Percentiles rank a stretch among this genome's conserved stretches.
Conservation (phyloP, 2,888 invertebrate species). For the Liodrosophila aerea region DNA sequence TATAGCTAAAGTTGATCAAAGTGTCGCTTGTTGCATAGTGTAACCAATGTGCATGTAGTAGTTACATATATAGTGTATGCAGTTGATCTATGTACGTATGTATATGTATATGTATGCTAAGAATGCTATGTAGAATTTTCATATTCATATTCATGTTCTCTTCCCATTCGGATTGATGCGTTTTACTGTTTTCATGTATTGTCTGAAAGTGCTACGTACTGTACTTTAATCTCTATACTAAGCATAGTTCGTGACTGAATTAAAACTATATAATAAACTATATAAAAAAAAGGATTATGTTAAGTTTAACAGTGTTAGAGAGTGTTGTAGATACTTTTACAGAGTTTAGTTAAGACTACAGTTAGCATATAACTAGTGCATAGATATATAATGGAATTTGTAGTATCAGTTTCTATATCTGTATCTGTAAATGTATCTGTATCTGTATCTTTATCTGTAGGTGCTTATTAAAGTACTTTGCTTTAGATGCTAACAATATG, state of each 20-base stretch:
- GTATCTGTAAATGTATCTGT: constrained; percentile 6
- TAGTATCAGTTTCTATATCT: constrained; percentile 9
- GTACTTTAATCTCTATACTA: constrained; percentile 54
- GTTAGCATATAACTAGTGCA: constrained; percentile 67
- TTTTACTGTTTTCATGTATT: constrained; percentile 55
- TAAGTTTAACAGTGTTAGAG: constrained; percentile 34
- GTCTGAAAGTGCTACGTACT: constrained; percentile 75
- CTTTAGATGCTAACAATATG: constrained; percentile 62
- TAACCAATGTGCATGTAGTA: constrained; percentile 1
- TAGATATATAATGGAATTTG: constrained; percentile 18
- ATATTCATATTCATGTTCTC: constrained; percentile 28
- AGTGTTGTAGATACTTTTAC: constrained; percentile 31
- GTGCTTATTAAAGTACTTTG: constrained; percentile 26
- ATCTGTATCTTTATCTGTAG: constrained; percentile 37
- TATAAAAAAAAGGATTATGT: constrained; percentile 3
- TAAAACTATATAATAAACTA: too few relatives aligned
- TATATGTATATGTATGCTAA: constrained; percentile 15
- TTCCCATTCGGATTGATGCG: constrained; percentile 36
- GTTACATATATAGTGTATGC: constrained; percentile 33
- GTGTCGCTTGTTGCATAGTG: constrained; percentile 4
- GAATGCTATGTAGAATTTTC: constrained; percentile 16
- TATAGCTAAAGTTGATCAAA: too few relatives aligned
- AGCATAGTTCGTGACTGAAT: constrained; percentile 49
- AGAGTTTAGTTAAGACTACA: constrained; percentile 43
- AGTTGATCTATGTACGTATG: constrained; percentile 20